Evolutionary conservation across 2,113 vertebrate species (phyloP).

Genomic region (Sapayoa aenigma): DNA sequence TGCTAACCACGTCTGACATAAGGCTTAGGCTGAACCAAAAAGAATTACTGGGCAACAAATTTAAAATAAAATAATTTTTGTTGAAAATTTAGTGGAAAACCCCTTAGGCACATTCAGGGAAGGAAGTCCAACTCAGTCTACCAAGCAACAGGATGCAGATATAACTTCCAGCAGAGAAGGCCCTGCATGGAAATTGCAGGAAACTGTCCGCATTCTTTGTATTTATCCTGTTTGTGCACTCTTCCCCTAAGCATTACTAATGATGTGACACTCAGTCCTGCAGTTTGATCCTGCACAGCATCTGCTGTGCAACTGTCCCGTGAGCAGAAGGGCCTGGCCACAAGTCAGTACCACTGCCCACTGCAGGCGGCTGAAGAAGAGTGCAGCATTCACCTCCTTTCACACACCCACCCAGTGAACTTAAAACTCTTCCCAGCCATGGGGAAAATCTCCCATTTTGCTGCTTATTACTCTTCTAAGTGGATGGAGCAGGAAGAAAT

Average conservation of each 20-base stretch:
- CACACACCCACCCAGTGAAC: background rate
- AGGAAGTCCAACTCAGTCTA: background rate
- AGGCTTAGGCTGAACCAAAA: background rate
- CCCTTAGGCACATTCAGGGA: background rate
- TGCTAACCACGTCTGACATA: background rate
- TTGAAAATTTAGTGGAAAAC: background rate
- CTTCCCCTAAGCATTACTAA: background rate
- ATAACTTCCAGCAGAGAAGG: background rate
- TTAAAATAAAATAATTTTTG: background rate
- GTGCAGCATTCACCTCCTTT: background rate
- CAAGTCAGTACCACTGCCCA: background rate
- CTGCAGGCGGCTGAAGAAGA: accelerated
- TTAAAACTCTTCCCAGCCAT: background rate
- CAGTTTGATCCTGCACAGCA: background rate
- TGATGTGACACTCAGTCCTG: background rate
- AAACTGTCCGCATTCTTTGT: background rate
- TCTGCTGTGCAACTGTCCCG: background rate
- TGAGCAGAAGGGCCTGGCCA: background rate
- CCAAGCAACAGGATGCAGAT: background rate
- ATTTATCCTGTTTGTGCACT: background rate
- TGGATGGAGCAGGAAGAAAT: background rate
- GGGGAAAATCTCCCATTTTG: background rate
- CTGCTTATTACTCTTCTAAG: background rate
- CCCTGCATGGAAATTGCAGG: background rate
- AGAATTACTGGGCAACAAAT: background rate